Evolutionary conservation across 37 sponge, comb jelly and placozoan genomes (phyloP), one percentile per base, ranked within the genome.

Genomic region (Tethya wilhelma): DNA sequence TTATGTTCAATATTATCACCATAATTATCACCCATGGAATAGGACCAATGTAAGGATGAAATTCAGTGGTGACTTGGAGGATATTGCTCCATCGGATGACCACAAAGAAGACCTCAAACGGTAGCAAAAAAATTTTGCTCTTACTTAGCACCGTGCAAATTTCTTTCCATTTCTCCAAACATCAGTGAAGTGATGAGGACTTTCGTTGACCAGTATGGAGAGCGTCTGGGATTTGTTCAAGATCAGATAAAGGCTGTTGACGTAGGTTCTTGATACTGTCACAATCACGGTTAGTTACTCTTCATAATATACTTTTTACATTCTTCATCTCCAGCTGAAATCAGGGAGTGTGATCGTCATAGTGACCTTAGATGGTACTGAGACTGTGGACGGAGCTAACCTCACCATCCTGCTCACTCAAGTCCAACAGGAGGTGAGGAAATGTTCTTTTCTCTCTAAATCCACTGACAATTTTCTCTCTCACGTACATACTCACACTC

Each of bases 391-490:
- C 45, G 78, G 78, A 20, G 86, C 86, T 32, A 78, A 85, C 42
- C 38, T 85, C 44, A 77, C 86, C n/a, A 0, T 77, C 28, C 73
- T 85, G 1, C 7, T 85, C 2, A 30, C 37, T 39, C 86, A 77
- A 33, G 32, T 85, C 38, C 40, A 77, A 39, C 78, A 85, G 62
- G 86, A 85, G 42, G 86, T 85, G 46, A 55, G 86, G 38, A 3
- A 25, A 46, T 63, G n/a, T n/a, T n/a, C n/a, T n/a, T n/a, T n/a
- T n/a, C n/a, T n/a, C n/a, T n/a, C n/a, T n/a, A n/a, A n/a, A n/a
- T n/a, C n/a, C n/a, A n/a, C n/a, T n/a, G n/a, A n/a, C n/a, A n/a
- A n/a, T n/a, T n/a, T n/a, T n/a, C n/a, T n/a, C n/a, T n/a, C n/a
- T n/a, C n/a, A n/a, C n/a, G n/a, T n/a, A n/a, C n/a, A n/a, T n/a